Conservation (phyloP, 2,888 invertebrate species). For the Ganaspis brasiliensis region DNA sequence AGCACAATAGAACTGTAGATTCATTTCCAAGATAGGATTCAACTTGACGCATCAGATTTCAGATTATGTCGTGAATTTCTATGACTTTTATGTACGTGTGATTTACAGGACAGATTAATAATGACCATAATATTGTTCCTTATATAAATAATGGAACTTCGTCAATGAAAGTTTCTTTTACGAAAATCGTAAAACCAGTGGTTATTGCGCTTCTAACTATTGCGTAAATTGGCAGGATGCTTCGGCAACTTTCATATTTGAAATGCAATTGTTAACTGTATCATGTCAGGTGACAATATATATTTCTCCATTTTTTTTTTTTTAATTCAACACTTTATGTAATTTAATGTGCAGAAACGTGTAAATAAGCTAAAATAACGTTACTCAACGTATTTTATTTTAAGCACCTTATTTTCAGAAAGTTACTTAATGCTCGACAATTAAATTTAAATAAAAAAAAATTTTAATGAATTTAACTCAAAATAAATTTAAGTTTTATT, state of each 20-base stretch:
- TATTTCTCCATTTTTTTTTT: neutral
- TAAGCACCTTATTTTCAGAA: neutral
- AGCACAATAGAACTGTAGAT: constrained; percentile 11
- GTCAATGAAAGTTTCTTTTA: constrained; percentile 32
- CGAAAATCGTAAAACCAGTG: constrained; percentile 22
- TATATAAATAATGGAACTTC: constrained; percentile 32
- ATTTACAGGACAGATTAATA: constrained; percentile 30
- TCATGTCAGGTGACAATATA: constrained; percentile 33
- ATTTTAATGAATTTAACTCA: too few species aligned
- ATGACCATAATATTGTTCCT: constrained; percentile 3
- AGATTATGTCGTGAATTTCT: constrained; percentile 33
- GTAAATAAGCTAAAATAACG: neutral
- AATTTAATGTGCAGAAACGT: neutral
- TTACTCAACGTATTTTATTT: neutral
- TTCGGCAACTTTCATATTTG: constrained; percentile 27
- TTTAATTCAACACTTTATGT: neutral
- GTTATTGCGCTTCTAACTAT: constrained; percentile 35
- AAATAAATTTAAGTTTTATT: too few species aligned
- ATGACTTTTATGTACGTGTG: neutral
- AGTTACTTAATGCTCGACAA: too few species aligned
- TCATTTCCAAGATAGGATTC: neutral
- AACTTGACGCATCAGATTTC: constrained; percentile 15
- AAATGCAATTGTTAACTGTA: constrained; percentile 27
- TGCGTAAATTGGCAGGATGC: constrained; percentile 25
- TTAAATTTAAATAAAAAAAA: too few species aligned